Base-by-base conservation (phyloP, 2,888 invertebrate species). In the Orthonevra nobilis region DNA sequence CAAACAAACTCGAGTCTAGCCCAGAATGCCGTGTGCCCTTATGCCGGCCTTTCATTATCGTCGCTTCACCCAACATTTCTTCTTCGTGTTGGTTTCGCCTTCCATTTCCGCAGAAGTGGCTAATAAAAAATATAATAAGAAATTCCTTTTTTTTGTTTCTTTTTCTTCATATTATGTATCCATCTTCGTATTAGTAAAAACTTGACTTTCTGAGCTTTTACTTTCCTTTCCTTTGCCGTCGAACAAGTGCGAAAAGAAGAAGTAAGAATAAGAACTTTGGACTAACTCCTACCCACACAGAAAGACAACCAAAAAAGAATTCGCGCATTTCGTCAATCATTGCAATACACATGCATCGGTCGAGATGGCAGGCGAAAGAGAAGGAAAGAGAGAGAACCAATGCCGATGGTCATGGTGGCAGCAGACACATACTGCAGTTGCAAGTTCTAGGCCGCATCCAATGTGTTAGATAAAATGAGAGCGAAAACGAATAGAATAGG, bases 171-270 rank as follows among this genome's bases (percentile, higher is more conserved):
- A 19, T 5, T 23, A 42, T n/a, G 14, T 1, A 46, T 19, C 38
- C 42, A 23, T n/a, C n/a, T n/a, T n/a, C 23, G 50, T 40, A 54
- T 5, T 6, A 69, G 69, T 50, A 61, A 61, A n/a, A 61, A 61
- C 70, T 61, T 44, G 60, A 70, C 52, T 60, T 70, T 61, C 44
- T 36, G 61, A 61, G 70, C 70, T 70, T 70, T 70, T 70, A 70
- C 70, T 70, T 70, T 70, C 70, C 60, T 44, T 70, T 52, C 61
- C 30, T 52, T 54, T 38, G 17, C 32, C 50, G 40, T 4, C 20
- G 23, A 28, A 40, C 36, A 52, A 60, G 23, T 9, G 34, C 9
- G n/a, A 3, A 36, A 7, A 42, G 6, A 32, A 60, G 20, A 42
- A 15, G 34, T 6, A 12, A 14, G n/a, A 38, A 40, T n/a, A n/a